Evolutionary conservation across 1,140 invertebrate genomes (phyloP), one percentile per base, ranked within the genome.

Genomic region (Protaetia brevitarsis): DNA sequence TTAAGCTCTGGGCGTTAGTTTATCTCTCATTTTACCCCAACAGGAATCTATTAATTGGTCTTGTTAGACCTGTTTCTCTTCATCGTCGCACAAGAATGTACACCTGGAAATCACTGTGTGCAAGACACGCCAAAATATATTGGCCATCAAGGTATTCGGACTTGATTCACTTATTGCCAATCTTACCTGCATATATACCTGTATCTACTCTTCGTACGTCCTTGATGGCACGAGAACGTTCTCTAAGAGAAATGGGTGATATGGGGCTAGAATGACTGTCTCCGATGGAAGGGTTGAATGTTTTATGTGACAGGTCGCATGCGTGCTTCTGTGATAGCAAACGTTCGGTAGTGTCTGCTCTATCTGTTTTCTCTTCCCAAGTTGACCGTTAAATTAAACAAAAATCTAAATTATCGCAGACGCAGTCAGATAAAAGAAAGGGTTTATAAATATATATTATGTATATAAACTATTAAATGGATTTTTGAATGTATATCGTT

Each of bases 91-190:
- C 41, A 51, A 51, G 21, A 13, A 23, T 13, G 16, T 51, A 51
- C 41, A 16, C 41, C 26, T 16, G 41, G 41, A 51, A 51, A 51
- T 51, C 41, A 51, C 41, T 19, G 41, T 19, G 41, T 51, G 41
- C 26, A 51, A 51, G 41, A 51, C 41, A 51, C 41, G 41, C n/a
- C 26, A 51, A 51, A 51, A 51, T 51, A 51, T 51, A 51, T 51
- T 51, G 41, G 41, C 41, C 21, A 51, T 51, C 41, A 51, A 23
- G 41, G 41, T 51, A 51, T 51, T 51, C 19, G 41, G 41, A 51
- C 41, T 51, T 51, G 16, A 51, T 51, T 51, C 41, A 51, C 41
- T 51, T 51, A 51, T 51, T 51, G 41, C 41, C 41, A 51, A 51
- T 51, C 41, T 51, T 51, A 51, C 41, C 41, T 51, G 26, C 16